Base-by-base conservation (phyloP, 2,113 vertebrate genomes). In the Epinephelus cyanopodus region DNA sequence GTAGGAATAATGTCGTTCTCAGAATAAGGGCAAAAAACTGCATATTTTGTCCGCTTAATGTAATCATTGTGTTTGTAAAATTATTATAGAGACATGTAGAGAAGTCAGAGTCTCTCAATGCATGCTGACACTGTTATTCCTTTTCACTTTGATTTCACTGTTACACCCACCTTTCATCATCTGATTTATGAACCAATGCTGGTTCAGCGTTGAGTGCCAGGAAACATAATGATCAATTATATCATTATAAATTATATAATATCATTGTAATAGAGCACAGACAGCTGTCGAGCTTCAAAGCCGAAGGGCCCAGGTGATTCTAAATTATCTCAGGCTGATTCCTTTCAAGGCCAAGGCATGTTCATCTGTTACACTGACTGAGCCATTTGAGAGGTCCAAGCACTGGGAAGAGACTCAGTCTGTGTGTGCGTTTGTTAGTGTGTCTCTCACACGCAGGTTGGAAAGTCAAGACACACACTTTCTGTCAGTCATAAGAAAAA, bases 211-310 rank as follows among this genome's bases (percentile, higher is more conserved):
- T 79, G 87, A 89, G 77, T 93, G 86, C 88, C 91, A 92, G 88
- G 66, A 90, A 92, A 92, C 87, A 88, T 85, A 89, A 92, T 94
- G 83, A 93, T 92, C 92, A 90, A 93, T 93, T 81, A 93, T 91
- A 77, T 81, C 77, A 86, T 91, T 66, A 87, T 90, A 80, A 89
- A 90, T 92, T 33, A 90, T 89, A 87, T 84, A 85, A 90, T 89
- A 91, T 92, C 84, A 86, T 87, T 89, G 86, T 88, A 82, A 82
- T 87, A 81, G 56, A 87, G 79, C 56, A 62, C 87, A 92, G 90
- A 81, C 87, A 89, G 86, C 83, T 84, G 82, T 89, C 71, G 81
- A 71, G 89, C 92, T 84, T 93, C 93, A 94, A 94, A 94, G 92
- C 83, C 4, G 2, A 79, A 76, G 69, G 86, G 75, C 77, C 81